Evolutionary conservation across 2,888 invertebrate species (phyloP), one percentile per base, ranked within the genome.

Genomic region (Ypsolopha sequella): DNA sequence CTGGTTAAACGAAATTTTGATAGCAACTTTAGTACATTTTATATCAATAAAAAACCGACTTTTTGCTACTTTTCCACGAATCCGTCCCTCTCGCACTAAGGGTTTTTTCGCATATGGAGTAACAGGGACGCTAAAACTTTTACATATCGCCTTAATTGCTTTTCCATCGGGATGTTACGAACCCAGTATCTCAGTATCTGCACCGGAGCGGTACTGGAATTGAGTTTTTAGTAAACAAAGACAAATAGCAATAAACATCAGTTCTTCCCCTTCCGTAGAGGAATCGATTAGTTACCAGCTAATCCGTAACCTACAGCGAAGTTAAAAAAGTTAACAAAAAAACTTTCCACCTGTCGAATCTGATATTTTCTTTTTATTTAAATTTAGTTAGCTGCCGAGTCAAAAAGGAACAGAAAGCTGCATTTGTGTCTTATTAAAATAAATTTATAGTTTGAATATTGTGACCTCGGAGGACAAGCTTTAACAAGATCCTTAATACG

Each of bases 371-470:
- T 77, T 85, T 82, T 84, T 80, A 85, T 86, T 86, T 82, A 84
- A 85, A 86, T 86, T 81, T 84, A 76, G 46, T 77, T 75, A 75
- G 70, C 68, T 74, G 71, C 76, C 75, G 73, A 77, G 66, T 73
- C 78, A 77, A 81, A 86, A 85, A 85, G 73, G 73, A 84, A 68
- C 74, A 79, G 61, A 73, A 76, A 71, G 75, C 68, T 66, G 73
- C 67, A 80, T 82, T 86, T 86, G 85, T 86, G 86, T 86, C 86
- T 85, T 85, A 86, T 86, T 86, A 86, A 86, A 85, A 78, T 75
- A 85, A 86, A 86, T 86, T 85, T 86, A 86, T 86, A 82, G 85
- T 76, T 78, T 68, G 79, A 66, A 70, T 76, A 80, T 81, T 76
- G 77, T 76, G 86, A 85, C 82, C 85, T 77, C 76, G 79, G 73